These are phyloP conservation scores for Embidobia sp. DNA, from an alignment of 2,888 invertebrate species.

Conservation along the genomic window DNA sequence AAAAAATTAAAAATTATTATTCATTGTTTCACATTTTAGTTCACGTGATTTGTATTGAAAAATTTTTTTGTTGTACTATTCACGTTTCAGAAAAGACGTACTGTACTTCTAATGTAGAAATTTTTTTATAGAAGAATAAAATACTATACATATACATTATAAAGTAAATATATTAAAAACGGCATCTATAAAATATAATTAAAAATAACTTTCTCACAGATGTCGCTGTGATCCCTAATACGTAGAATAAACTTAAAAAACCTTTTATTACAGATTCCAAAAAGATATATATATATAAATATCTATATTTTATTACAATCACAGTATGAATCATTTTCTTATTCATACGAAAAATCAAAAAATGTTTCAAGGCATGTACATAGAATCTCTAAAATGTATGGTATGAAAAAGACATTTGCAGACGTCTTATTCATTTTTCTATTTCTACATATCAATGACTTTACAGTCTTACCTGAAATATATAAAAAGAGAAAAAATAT, in stretches of 20 bases:
- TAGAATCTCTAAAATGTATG: conserved; percentile 2
- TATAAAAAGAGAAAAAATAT: conserved; percentile 6
- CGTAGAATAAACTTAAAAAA: not conserved
- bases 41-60: too few relatives aligned
- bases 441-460: conserved; percentile 41
- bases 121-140: too few relatives aligned
- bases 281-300: not conserved
- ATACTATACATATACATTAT: too few relatives aligned
- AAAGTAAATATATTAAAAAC: conserved; percentile 10
- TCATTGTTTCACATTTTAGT: too few relatives aligned
- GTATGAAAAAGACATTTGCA: not conserved
- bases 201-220: conserved; percentile 3
- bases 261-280: conserved; percentile 12
- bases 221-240: conserved; percentile 32
- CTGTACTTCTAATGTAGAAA: too few relatives aligned
- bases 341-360: conserved; percentile 8
- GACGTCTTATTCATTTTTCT: conserved; percentile 23
- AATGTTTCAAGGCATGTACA: conserved; percentile 12
- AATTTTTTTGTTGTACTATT: too few relatives aligned
- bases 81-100: too few relatives aligned
- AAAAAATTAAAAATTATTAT: not conserved
- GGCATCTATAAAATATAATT: conserved; percentile 36
- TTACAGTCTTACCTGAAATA: conserved; percentile 30
- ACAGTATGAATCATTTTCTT: conserved; percentile 5
- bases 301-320: conserved; percentile 26